A percentile compares a stretch with the other conserved stretches of the same genome.
Conservation (phyloP, 1,140 invertebrate species). For the Cardiocondyla obscurior region DNA sequence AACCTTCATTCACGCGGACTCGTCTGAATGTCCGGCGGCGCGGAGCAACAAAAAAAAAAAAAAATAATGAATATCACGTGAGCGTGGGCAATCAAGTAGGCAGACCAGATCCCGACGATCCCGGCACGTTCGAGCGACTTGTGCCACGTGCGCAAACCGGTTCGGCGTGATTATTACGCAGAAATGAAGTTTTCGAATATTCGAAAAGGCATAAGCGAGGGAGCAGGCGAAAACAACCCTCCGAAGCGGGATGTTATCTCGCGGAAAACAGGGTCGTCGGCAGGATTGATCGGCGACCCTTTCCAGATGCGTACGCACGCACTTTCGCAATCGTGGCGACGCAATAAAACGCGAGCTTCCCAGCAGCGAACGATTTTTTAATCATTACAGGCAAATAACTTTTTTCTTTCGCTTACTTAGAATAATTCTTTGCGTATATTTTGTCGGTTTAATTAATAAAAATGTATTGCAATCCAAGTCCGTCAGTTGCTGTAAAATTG, state of each 20-base stretch:
- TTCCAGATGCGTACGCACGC: neutral
- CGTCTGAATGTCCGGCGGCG: neutral
- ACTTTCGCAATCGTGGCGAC: neutral
- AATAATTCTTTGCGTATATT: no score
- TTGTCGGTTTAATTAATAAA: neutral
- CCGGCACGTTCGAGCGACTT: neutral
- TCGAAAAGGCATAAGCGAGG: no score
- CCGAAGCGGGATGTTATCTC: neutral
- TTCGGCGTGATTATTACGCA: conserved; percentile 37
- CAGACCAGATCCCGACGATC: neutral
- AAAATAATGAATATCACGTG: no score
- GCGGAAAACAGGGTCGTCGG: neutral
- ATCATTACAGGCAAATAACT: neutral
- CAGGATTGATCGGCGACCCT: neutral
- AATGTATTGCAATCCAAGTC: neutral
- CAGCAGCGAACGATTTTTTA: neutral
- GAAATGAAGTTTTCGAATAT: conserved; percentile 5
- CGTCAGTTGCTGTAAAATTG: neutral
- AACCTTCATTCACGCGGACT: neutral
- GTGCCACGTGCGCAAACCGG: conserved; percentile 63
- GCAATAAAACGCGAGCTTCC: neutral
- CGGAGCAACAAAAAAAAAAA: conserved; percentile 31
- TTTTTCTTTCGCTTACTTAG: no score
- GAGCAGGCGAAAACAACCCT: neutral
- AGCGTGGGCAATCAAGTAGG: neutral